Evolutionary conservation across 2,888 invertebrate genomes (phyloP), one percentile per base, ranked within the genome.

Genomic region (Pyralis farinalis): DNA sequence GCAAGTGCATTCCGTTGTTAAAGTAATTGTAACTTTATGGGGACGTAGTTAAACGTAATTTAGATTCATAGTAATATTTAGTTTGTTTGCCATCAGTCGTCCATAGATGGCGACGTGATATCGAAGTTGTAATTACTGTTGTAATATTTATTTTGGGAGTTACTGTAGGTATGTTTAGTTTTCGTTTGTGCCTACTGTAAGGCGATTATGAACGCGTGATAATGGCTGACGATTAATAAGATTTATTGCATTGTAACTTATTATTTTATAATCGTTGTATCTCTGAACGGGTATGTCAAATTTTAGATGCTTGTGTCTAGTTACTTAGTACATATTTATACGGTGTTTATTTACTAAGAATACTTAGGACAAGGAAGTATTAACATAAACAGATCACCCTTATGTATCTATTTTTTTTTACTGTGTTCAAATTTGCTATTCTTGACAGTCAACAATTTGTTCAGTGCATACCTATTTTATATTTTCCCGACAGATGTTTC

Each of bases 31-130:
- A 71, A 62, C 82, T 73, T 68, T 85, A 75, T 62, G 44, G 37
- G 29, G 44, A 51, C 44, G 43, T 20, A 7, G 58, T 82, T 83
- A 69, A 72, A 76, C 58, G 55, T 68, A 64, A 71, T 78, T 60
- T 61, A 46, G 58, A 48, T 53, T 42, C 54, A 50, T 44, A 51
- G 50, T 46, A 40, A 37, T 22, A 35, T 20, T 29, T 34, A 37
- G 47, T 45, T 44, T 48, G 48, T 58, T 53, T 58, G 63, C 61
- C 64, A 49, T 58, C 51, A 55, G 50, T 53, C 51, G 47, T 48
- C 61, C 61, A 60, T 73, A 83, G 83, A 82, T 83, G 83, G 82
- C 80, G 76, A 49, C 75, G 62, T 62, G 56, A 54, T 67, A 61
- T 63, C 60, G 55, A 56, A 68, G 55, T 64, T 39, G 34, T 37